Base-by-base conservation (phyloP, 2,797 vertebrate species). In the Hipposideros larvatus region DNA sequence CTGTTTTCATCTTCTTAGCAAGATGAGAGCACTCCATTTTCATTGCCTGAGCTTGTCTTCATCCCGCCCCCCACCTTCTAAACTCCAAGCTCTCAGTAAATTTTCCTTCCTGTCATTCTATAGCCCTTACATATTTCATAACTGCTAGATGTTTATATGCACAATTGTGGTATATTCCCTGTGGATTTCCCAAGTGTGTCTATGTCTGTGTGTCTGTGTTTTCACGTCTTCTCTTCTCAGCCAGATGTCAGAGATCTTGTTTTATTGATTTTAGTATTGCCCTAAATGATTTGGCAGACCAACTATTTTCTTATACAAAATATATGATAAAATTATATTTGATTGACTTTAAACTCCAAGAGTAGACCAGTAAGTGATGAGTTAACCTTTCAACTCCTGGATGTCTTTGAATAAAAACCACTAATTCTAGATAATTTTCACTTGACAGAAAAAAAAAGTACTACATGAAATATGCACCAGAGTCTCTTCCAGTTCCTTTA, bases 371-470 rank as follows among this genome's bases (percentile, higher is more conserved):
- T 26, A 51, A 78, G 16, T 46, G 71, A 82, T 41, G 46, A 66
- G 48, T 83, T 90, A 91, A 65, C 26, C 84, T 89, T 94, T 96
- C 43, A 79, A 82, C 14, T 37, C 31, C 19, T 77, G 37, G 37
- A 59, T 65, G 34, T 61, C 37, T 86, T 93, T 71, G 84, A 77
- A 51, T 53, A 68, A 11, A 28, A 66, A 3, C 16, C 1, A 22
- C 26, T 43, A 24, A 87, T 91, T 84, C 59, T 84, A 75, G 15
- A 55, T 92, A 28, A 79, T 61, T 75, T 55, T 94, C 0, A 26
- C 19, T 5, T 66, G 51, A 61, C 28, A 37, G 26, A 55, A 51
- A 75, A 71, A 13, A 53, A 55, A 70, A 37, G 13, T 16, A 21
- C 7, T 55, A 61, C 6, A 63, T 63, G 9, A 78, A 53, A 34